Conservation (phyloP, 2,797 vertebrate genomes). For the Peromyscus melanophrys region DNA sequence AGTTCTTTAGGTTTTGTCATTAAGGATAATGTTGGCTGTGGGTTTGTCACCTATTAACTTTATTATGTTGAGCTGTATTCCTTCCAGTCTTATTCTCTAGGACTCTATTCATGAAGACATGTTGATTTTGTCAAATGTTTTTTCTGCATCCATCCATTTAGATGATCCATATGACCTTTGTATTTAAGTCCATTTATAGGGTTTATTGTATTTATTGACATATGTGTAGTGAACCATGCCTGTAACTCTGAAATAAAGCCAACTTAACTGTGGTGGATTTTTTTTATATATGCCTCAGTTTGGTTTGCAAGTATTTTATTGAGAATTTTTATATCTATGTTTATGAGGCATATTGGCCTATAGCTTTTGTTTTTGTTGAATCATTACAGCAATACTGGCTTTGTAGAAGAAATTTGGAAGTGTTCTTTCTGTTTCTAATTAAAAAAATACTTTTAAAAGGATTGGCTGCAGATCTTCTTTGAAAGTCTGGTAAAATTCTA, state of each 20-base stretch:
- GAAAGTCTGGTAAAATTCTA: background rate
- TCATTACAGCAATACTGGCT: background rate
- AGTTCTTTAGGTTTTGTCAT: background rate
- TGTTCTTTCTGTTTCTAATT: background rate
- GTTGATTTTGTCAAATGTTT: background rate
- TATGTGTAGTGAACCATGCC: background rate
- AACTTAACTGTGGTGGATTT: background rate
- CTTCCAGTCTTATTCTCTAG: background rate
- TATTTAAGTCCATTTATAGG: background rate
- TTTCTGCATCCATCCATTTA: background rate
- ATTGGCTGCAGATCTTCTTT: background rate
- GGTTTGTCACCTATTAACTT: background rate
- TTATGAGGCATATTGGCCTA: background rate
- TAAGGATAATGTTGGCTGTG: background rate
- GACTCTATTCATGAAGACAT: background rate
- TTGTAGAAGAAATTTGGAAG: background rate
- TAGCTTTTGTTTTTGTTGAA: too few relatives aligned
- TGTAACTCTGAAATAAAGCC: background rate
- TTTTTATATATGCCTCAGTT: background rate
- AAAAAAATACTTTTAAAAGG: background rate
- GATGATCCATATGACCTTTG: background rate
- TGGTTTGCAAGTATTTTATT: background rate
- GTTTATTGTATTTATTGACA: background rate
- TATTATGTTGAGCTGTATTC: background rate
- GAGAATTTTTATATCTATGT: background rate